Evolutionary conservation across 2,888 invertebrate species (phyloP), one percentile per base, ranked within the genome.

Genomic region (Mycalesis mineus): DNA sequence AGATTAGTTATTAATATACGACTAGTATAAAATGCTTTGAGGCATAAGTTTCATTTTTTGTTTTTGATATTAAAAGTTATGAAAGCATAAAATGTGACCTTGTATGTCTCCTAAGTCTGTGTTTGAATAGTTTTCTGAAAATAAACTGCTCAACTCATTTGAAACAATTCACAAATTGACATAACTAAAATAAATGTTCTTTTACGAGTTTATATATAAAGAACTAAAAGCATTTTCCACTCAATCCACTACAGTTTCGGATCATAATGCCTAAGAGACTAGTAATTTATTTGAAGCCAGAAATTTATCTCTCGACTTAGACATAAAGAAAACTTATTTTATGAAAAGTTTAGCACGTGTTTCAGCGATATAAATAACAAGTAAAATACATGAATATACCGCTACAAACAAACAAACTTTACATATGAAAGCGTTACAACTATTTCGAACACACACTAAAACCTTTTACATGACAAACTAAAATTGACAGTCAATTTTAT

Each of bases 391-490:
- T 22, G 29, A 22, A 9, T 14, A 11, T 29, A 8, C 15, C 41
- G 41, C 13, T n/a, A 50, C 28, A 52, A 51, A 42, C 13, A 42
- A n/a, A 51, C 36, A 41, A 41, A 52, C 41, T 48, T 55, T 48
- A 55, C 33, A 55, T 41, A 33, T 13, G 15, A 56, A 28, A 47
- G 47, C 53, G 28, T 14, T 17, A 40, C 41, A 31, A 49, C 15
- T 50, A 15, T 37, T 29, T n/a, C 37, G 22, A 41, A 33, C 52
- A 33, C n/a, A 17, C 42, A 42, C 41, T 52, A 41, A 52, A 52
- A 52, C 52, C 41, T 42, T 52, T 52, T 17, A 45, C 22, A 47
- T 11, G 17, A 37, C 22, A 47, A 57, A 58, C 56, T 56, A 47
- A 57, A 57, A 51, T 39, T 45, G 55, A 41, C 47, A 51, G 22